Evolutionary conservation across 2,113 vertebrate species (phyloP).

Genomic region (Nycticorax nycticorax): DNA sequence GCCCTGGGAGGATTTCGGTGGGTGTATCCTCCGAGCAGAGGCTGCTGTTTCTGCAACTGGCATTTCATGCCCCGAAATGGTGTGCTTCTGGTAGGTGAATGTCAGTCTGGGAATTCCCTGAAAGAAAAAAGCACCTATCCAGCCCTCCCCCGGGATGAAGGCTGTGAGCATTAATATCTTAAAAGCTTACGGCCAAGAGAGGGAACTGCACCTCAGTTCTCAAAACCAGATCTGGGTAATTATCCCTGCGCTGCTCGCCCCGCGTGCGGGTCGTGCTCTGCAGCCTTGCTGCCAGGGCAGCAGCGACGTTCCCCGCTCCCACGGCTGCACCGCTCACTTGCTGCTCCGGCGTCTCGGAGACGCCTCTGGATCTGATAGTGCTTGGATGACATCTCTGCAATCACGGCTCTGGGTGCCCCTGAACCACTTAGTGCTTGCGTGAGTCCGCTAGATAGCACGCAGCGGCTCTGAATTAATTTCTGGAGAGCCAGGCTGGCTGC

Average conservation of each 20-base stretch:
- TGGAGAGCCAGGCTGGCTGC: not conserved
- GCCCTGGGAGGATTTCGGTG: not conserved
- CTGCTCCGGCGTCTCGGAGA: fast-evolving
- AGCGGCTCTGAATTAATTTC: not conserved
- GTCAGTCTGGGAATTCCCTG: not conserved
- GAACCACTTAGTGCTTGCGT: fast-evolving
- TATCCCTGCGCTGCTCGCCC: fast-evolving
- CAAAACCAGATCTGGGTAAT: fast-evolving
- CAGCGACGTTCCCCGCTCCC: not conserved
- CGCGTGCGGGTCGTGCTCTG: fast-evolving
- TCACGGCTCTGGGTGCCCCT: fast-evolving
- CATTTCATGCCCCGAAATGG: fast-evolving
- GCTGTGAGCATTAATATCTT: not conserved
- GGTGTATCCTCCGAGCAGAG: not conserved
- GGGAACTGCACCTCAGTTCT: not conserved
- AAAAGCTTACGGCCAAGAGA: not conserved
- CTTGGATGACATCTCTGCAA: not conserved
- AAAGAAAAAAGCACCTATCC: not conserved
- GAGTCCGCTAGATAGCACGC: fast-evolving
- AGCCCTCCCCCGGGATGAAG: not conserved
- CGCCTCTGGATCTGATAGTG: not conserved
- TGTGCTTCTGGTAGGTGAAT: not conserved
- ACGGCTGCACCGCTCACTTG: fast-evolving
- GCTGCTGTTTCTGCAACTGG: not conserved
- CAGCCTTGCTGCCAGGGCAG: not conserved